These are phyloP conservation scores for Notarius lentiginosus DNA, from an alignment of 2,113 vertebrate genomes.

Conservation along the genomic window DNA sequence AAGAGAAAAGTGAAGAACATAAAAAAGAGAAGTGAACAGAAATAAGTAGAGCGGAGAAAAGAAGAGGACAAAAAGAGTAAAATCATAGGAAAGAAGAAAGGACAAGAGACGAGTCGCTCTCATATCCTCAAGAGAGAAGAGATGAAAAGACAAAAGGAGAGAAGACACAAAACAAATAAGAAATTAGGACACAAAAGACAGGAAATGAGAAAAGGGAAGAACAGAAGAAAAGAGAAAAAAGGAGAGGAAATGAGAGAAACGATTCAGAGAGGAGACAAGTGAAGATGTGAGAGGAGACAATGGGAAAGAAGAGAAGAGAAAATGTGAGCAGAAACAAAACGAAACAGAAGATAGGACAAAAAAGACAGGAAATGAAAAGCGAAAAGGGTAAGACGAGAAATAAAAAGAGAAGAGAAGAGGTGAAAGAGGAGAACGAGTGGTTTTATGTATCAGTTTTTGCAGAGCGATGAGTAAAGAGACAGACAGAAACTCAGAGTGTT, in stretches of 20 bases:
- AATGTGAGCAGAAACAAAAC: no score
- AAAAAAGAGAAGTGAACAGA: not conserved
- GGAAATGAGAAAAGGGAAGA: not conserved
- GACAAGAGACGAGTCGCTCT: not conserved
- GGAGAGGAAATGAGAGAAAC: no score
- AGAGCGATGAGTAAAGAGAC: not conserved
- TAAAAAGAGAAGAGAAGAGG: not conserved
- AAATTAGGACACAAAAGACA: not conserved
- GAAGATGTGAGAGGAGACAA: no score
- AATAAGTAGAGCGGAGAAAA: not conserved
- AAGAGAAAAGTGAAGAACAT: not conserved
- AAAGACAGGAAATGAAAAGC: no score
- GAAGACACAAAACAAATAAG: not conserved
- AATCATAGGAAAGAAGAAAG: no score
- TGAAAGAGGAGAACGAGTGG: conserved; percentile 9
- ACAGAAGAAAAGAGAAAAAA: not conserved
- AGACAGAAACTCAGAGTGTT: conserved; percentile 24
- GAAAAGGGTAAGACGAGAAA: no score
- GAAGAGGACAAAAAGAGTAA: no score
- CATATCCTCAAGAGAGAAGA: no score
- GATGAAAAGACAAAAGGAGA: not conserved
- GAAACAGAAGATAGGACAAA: no score
- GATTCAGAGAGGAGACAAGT: no score
- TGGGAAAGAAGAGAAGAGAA: no score
- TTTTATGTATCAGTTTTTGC: no score